Percentiles rank a stretch among this genome's conserved stretches.
Evolutionary conservation across 2,113 vertebrate genomes (phyloP).

Genomic region (Myanophis thanlyinensis): DNA sequence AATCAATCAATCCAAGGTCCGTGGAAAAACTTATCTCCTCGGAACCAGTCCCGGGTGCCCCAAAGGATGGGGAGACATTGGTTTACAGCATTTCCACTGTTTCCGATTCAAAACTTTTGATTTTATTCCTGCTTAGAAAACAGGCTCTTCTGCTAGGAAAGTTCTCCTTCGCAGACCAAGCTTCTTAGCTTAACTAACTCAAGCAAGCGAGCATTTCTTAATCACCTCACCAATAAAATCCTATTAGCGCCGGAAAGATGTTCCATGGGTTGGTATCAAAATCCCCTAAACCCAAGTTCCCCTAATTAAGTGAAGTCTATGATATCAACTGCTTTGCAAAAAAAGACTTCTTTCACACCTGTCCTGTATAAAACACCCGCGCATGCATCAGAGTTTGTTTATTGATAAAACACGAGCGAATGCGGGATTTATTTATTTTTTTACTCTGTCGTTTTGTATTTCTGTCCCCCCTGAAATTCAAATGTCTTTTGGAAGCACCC

Average conservation of each 20-base stretch:
- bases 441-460: too few species aligned
- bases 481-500: background rate
- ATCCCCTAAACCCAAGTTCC: background rate
- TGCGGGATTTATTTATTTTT: too few species aligned
- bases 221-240: background rate
- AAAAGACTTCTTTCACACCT: background rate
- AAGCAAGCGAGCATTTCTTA: background rate
- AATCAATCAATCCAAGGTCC: accelerated
- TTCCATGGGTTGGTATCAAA: background rate
- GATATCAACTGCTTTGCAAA: background rate
- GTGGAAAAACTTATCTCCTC: too few species aligned
- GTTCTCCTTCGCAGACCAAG: background rate
- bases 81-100: background rate
- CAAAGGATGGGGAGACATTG: too few species aligned
- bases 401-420: too few species aligned
- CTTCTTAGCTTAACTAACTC: background rate
- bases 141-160: background rate
- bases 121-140: background rate
- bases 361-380: too few species aligned
- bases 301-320: background rate
- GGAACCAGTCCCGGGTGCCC: too few species aligned
- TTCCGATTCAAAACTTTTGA: background rate
- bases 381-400: too few species aligned
- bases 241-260: background rate
- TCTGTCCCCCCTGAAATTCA: background rate